Percentiles rank a stretch among this genome's conserved stretches.
Evolutionary conservation across 2,113 vertebrate species (phyloP).

Genomic region (Tychaedon coryphoeus): DNA sequence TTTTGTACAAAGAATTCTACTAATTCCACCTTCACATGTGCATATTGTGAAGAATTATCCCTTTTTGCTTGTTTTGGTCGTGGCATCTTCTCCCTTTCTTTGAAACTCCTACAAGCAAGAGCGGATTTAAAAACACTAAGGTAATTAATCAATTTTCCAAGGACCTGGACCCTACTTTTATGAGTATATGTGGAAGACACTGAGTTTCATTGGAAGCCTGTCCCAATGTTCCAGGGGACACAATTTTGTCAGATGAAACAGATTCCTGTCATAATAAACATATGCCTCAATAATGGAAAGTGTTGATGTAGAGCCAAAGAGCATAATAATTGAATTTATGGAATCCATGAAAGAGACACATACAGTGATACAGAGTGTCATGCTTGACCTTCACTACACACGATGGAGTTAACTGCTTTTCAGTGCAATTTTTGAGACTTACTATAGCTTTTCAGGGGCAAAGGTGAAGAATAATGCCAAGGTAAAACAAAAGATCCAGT

Average conservation of each 20-base stretch:
- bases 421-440: not conserved
- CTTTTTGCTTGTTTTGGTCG: not conserved
- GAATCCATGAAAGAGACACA: not conserved
- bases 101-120: not conserved
- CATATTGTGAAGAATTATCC: not conserved
- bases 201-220: not conserved
- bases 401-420: not conserved
- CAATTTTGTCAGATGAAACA: not conserved
- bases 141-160: not conserved
- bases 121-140: not conserved
- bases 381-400: not conserved
- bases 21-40: not conserved
- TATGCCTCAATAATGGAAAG: not conserved
- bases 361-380: not conserved
- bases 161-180: not conserved
- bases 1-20: not conserved
- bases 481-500: not conserved
- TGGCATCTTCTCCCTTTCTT: not conserved
- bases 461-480: slow-evolving; percentile 11
- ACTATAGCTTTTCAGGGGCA: not conserved
- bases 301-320: not conserved
- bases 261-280: not conserved
- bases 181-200: not conserved
- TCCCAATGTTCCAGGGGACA: not conserved
- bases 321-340: not conserved